phyloP scores from a whole-genome alignment of 2,113 vertebrate species.

The Paracanthobrama guichenoti region DNA sequence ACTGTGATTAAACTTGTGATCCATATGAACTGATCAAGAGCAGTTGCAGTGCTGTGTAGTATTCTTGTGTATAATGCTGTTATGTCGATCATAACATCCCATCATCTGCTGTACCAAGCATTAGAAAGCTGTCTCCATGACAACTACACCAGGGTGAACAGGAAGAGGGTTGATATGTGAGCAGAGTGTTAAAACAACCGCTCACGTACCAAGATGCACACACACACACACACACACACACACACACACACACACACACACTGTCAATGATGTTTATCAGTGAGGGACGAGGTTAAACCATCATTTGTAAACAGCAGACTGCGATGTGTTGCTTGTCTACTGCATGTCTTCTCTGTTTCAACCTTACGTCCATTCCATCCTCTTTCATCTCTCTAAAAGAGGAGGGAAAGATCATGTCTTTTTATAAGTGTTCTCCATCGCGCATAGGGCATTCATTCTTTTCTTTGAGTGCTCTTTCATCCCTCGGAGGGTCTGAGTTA shows the following conservation, averaged over 20 bases:
- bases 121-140: conserved; percentile 86
- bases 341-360: neutral
- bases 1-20: neutral
- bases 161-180: conserved; percentile 75
- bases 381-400: neutral
- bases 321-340: neutral
- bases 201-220: conserved; percentile 48
- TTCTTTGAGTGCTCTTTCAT: neutral
- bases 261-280: conserved; percentile 7
- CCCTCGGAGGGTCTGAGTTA: neutral
- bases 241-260: conserved; percentile 44
- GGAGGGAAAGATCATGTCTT: no score
- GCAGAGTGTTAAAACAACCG: conserved; percentile 68
- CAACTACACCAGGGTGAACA: conserved; percentile 82
- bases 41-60: neutral
- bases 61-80: conserved; percentile 31
- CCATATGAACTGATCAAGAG: neutral
- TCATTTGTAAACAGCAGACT: conserved; percentile 29
- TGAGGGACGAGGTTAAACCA: neutral
- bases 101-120: conserved; percentile 57
- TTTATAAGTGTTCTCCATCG: neutral
- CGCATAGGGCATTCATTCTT: neutral
- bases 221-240: conserved; percentile 46
- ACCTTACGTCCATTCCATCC: neutral
- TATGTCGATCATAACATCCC: conserved; percentile 56